A percentile compares a stretch with the other conserved stretches of the same genome.
phyloP scores from a whole-genome alignment of 2,888 invertebrate species.

The Nephrotoma guestfalica region DNA sequence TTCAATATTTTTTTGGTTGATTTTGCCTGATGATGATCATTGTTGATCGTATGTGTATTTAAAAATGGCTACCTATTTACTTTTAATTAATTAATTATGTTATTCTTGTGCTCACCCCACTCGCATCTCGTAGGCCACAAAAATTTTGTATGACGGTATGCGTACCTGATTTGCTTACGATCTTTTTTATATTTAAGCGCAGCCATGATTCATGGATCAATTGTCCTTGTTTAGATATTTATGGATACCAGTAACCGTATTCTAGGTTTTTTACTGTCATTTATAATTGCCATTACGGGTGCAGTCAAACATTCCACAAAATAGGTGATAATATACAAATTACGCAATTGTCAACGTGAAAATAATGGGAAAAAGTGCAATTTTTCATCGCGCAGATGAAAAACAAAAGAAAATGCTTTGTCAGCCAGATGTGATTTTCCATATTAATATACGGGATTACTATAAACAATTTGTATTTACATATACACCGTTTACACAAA shows the following conservation, averaged over 20 bases:
- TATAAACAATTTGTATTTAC: background rate
- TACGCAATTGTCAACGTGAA: background rate
- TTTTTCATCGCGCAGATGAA: background rate
- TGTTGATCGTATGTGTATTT: background rate
- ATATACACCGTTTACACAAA: background rate
- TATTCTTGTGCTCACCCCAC: background rate
- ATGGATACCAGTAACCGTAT: no score
- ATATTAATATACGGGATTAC: background rate
- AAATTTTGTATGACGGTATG: background rate
- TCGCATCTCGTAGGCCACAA: background rate
- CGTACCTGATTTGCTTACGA: background rate
- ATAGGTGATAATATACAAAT: background rate
- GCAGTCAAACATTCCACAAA: background rate
- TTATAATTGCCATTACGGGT: background rate
- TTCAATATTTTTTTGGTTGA: background rate
- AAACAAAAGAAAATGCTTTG: background rate
- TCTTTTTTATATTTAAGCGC: background rate
- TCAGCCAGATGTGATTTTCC: background rate
- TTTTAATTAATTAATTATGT: background rate
- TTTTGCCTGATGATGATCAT: background rate
- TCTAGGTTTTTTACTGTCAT: background rate
- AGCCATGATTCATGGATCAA: background rate
- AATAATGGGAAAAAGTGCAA: background rate
- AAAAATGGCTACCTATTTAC: background rate
- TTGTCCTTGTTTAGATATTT: background rate